Evolutionary conservation across 2,797 vertebrate genomes (phyloP).

Genomic region (Distichodus sexfasciatus): DNA sequence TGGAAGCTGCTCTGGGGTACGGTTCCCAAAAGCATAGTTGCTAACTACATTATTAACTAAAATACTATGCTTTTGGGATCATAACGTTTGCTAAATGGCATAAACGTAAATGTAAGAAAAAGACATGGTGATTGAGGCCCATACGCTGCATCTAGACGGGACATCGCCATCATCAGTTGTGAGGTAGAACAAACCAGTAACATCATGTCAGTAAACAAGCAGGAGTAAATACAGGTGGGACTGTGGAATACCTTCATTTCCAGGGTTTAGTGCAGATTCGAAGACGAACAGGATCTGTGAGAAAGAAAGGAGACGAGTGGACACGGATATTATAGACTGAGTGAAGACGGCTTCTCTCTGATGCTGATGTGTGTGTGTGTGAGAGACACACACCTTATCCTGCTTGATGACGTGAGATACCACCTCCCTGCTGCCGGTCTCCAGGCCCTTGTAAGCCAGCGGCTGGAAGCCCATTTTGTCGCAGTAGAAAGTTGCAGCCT

Average conservation of each 20-base stretch:
- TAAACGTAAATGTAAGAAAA: no score
- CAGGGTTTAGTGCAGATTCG: conserved; percentile 76
- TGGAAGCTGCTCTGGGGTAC: no score
- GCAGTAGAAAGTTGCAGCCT: conserved; percentile 79
- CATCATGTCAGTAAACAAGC: no score
- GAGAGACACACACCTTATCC: conserved; percentile 68
- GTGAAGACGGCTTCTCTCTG: neutral
- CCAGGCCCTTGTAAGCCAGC: conserved; percentile 78
- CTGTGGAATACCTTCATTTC: conserved; percentile 67
- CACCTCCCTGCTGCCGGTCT: conserved; percentile 76
- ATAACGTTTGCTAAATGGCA: no score
- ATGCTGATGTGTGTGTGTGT: neutral
- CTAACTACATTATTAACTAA: no score
- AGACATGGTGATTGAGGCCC: no score
- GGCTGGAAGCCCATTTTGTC: conserved; percentile 79
- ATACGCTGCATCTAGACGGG: no score
- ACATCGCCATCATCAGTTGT: no score
- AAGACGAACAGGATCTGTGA: conserved; percentile 76
- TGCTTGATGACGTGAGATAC: conserved; percentile 78
- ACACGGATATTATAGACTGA: neutral
- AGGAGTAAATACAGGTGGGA: no score
- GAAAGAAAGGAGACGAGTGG: neutral
- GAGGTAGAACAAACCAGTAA: no score
- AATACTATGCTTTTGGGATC: no score
- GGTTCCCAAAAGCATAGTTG: no score